Evolutionary conservation across 2,113 vertebrate genomes (phyloP).

Genomic region (Dipodomys merriami): DNA sequence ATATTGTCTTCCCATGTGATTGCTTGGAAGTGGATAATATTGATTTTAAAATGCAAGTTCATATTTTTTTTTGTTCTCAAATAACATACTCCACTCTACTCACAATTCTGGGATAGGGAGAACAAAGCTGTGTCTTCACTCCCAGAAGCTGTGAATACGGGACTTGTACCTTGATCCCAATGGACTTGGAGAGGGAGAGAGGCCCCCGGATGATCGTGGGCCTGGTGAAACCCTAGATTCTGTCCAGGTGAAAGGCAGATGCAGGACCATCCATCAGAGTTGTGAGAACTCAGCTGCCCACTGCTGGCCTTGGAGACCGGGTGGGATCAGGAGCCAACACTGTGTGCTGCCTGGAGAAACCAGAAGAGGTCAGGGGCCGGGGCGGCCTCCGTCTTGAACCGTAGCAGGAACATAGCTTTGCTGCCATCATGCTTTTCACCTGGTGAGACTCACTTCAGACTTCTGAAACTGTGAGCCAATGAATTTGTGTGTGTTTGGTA

Average conservation of each 20-base stretch:
- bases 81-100: background rate
- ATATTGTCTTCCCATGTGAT: background rate
- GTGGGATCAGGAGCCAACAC: background rate
- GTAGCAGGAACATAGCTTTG: background rate
- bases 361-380: background rate
- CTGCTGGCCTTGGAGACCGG: background rate
- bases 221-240: background rate
- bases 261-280: background rate
- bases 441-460: background rate
- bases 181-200: background rate
- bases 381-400: background rate
- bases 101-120: background rate
- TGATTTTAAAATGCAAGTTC: conserved; percentile 44
- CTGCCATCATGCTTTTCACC: background rate
- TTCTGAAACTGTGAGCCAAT: background rate
- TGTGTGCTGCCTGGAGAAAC: background rate
- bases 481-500: background rate
- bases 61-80: background rate
- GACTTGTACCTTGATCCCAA: background rate
- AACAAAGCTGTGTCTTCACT: background rate
- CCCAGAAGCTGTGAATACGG: background rate
- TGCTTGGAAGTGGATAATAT: background rate
- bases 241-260: background rate
- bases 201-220: background rate
- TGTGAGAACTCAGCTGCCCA: background rate